These are phyloP conservation scores for Coptotermes formosanus DNA, from an alignment of 1,140 invertebrate genomes.

Conservation along the genomic window DNA sequence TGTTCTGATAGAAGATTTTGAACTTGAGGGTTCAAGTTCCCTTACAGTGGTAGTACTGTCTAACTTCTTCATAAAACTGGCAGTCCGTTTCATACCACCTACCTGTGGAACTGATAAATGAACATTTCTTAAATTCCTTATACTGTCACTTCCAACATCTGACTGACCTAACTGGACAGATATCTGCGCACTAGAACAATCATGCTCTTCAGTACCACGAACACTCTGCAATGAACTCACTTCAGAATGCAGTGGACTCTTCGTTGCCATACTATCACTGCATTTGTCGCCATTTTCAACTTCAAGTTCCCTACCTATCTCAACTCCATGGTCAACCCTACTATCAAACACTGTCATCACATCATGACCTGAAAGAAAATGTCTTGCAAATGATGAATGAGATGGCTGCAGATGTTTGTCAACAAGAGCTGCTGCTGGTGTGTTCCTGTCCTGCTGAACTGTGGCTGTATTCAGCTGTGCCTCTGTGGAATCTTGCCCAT, in stretches of 20 bases:
- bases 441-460: neutral
- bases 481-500: neutral
- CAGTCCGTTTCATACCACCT: slow-evolving; percentile 16
- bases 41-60: neutral
- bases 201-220: neutral
- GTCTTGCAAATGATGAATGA: neutral
- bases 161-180: neutral
- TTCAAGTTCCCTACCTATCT: neutral
- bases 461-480: neutral
- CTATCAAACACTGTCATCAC: slow-evolving; percentile 2
- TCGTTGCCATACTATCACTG: neutral
- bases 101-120: neutral
- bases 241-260: neutral
- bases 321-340: neutral
- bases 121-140: neutral
- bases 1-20: neutral
- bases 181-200: neutral
- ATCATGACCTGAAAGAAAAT: neutral
- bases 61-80: slow-evolving; percentile 14
- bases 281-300: neutral
- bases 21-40: neutral
- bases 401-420: neutral
- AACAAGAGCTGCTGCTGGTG: neutral
- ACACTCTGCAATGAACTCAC: neutral
- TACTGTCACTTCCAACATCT: neutral